Base-by-base conservation (phyloP, 2,888 invertebrate species). In the Prionchulus punctatus region DNA sequence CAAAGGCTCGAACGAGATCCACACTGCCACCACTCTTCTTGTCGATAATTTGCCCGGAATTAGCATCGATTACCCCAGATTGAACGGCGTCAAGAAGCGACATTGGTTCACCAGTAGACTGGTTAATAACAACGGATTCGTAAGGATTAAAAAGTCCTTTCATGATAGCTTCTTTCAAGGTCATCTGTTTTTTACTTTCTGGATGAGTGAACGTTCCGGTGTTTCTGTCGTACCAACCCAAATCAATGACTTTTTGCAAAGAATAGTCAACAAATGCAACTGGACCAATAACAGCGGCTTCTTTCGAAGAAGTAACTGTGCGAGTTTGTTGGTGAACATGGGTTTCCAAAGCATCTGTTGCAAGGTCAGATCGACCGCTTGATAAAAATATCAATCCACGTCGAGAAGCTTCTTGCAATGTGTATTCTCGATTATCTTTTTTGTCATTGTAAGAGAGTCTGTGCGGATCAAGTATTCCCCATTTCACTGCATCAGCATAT, bases 151-250 rank as follows among this genome's bases (percentile, higher is more conserved):
- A 79, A 7, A 67, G 60, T 28, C 66, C 67, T 56, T 65, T 66
- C n/a, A 62, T 79, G 54, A 90, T 84, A 27, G 89, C 89, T 77
- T 89, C 86, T 62, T 81, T 79, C 57, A 89, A 76, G 53, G 83
- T 82, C 15, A 86, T 76, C 59, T 77, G 77, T 59, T 77, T 76
- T 30, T 79, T 80, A 1, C 80, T 80, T 31, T 78, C 73, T 1
- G 78, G 78, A 64, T 79, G 77, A 43, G 72, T 73, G 43, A 91
- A 72, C 56, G 77, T 77, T 4, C 65, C 63, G n/a, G 87, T 84
- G 57, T 82, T 73, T 0, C 86, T 83, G 76, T 90, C 86, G 43
- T 89, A 79, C 12, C 66, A 61, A 23, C 65, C 67, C 56, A 63
- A 64, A 21, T 62, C 79, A 54, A 89, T 84, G 27, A 89, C 88